These are phyloP conservation scores for Odontocerum albicorne DNA, from an alignment of 2,888 invertebrate genomes.

Conservation along the genomic window DNA sequence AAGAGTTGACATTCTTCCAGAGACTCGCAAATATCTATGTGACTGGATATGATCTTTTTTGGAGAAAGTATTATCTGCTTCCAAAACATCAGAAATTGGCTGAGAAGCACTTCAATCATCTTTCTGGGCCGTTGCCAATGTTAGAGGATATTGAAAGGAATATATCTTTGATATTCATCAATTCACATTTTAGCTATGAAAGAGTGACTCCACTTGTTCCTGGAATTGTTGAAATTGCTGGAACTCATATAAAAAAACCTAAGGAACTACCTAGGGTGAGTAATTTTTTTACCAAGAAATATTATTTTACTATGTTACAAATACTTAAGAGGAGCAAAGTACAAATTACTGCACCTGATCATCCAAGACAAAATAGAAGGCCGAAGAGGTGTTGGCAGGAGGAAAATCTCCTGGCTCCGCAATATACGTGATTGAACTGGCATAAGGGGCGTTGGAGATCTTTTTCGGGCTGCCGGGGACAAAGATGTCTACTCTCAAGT, in stretches of 20 bases:
- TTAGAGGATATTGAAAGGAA: conserved; percentile 49
- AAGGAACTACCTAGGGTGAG: conserved; percentile 44
- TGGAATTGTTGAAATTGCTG: conserved; percentile 60
- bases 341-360: too few species aligned
- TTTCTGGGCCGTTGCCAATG: conserved; percentile 47
- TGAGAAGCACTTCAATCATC: conserved; percentile 45
- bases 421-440: too few species aligned
- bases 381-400: too few species aligned
- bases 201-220: conserved; percentile 54
- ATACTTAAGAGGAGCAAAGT: too few species aligned
- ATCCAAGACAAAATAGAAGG: too few species aligned
- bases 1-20: conserved; percentile 55
- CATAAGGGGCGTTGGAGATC: too few species aligned
- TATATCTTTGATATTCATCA: conserved; percentile 50
- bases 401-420: too few species aligned
- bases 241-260: conserved; percentile 52
- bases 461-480: too few species aligned
- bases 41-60: conserved; percentile 47
- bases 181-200: conserved; percentile 56
- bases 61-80: conserved; percentile 50
- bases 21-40: conserved; percentile 56
- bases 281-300: too few species aligned
- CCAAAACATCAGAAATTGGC: conserved; percentile 47
- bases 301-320: too few species aligned
- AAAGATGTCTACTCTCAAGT: too few species aligned